Conservation (phyloP, 2,113 vertebrate genomes). For the Megaceryle torquata region DNA sequence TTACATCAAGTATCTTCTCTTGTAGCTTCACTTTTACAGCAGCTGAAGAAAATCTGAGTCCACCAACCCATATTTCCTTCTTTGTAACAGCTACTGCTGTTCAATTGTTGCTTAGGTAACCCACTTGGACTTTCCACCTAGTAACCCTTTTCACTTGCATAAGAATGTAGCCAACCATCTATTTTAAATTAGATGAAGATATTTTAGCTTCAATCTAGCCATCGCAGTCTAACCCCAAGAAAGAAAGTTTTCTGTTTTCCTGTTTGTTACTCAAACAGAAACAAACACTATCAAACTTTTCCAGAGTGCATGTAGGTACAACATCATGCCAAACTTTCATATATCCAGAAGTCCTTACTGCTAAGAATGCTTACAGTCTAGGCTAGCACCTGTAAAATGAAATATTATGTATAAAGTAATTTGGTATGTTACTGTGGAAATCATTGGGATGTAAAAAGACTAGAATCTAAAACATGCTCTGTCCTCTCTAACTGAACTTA, state of each 20-base stretch:
- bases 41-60: neutral
- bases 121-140: neutral
- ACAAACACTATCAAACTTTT: neutral
- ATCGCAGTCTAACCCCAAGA: neutral
- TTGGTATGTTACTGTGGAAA: neutral
- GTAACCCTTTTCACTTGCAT: neutral
- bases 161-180: neutral
- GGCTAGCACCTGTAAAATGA: neutral
- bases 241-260: neutral
- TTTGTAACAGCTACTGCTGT: neutral
- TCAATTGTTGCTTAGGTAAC: neutral
- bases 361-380: neutral
- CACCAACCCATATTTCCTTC: neutral
- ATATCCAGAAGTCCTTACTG: neutral
- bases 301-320: neutral
- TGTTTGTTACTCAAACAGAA: neutral
- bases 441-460: neutral
- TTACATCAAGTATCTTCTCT: neutral
- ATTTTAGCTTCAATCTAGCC: neutral
- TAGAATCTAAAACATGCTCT: neutral
- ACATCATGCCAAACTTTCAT: neutral
- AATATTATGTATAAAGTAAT: neutral
- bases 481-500: neutral
- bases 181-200: neutral
- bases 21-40: neutral